These are phyloP conservation scores for Gadopsis bispinosus DNA, from an alignment of 2,797 vertebrate species.

Conservation along the genomic window DNA sequence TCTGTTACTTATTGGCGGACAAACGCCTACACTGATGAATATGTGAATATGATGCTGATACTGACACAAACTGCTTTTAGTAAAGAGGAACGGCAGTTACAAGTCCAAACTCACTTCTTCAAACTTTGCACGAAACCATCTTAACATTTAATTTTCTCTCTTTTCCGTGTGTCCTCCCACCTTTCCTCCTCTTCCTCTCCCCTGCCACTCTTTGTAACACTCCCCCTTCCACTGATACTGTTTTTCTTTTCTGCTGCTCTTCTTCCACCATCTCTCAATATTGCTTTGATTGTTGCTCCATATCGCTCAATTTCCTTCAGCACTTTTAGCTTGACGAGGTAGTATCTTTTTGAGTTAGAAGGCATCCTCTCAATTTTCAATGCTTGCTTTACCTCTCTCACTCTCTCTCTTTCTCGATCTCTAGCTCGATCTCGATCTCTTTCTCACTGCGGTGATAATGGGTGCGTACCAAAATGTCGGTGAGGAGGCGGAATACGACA, in stretches of 20 bases:
- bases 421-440: too few species aligned
- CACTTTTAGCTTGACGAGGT: slow-evolving; percentile 23
- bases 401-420: background rate
- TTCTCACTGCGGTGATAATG: slow-evolving; percentile 28
- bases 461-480: slow-evolving; percentile 39
- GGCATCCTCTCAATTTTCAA: slow-evolving; percentile 29
- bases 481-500: slow-evolving; percentile 51
- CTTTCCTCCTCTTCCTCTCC: background rate
- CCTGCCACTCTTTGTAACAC: background rate
- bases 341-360: slow-evolving; percentile 34
- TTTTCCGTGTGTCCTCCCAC: slow-evolving; percentile 16
- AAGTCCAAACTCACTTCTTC: background rate
- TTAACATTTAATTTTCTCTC: background rate
- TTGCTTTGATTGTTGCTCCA: slow-evolving; percentile 40
- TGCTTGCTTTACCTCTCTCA: slow-evolving; percentile 16
- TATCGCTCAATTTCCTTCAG: slow-evolving; percentile 2
- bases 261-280: slow-evolving; percentile 2
- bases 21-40: background rate
- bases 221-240: background rate
- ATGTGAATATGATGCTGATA: background rate
- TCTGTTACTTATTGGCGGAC: background rate
- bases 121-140: slow-evolving; percentile 4
- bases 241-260: slow-evolving; percentile 10
- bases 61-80: background rate
- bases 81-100: background rate